Conservation (phyloP, 2,113 vertebrate genomes). For the Panthera uncia region DNA sequence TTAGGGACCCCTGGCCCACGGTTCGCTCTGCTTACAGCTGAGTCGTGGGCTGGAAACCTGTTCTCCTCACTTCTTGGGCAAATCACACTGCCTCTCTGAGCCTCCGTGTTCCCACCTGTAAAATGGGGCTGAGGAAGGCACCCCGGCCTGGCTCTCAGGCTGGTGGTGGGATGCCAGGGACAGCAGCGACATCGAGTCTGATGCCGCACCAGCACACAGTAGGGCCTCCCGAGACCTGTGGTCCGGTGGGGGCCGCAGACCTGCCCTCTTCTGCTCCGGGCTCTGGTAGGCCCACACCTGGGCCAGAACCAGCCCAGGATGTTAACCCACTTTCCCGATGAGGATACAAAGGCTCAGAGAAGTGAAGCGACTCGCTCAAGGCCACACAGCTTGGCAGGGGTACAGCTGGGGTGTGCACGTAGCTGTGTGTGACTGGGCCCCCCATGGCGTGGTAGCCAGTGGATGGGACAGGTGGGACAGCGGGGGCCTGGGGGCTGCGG, state of each 20-base stretch:
- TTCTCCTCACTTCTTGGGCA: background rate
- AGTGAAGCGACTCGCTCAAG: background rate
- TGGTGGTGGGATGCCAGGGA: background rate
- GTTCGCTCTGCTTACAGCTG: background rate
- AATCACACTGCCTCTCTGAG: background rate
- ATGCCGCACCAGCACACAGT: rapidly evolving
- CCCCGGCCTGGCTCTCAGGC: background rate
- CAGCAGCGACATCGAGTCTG: rapidly evolving
- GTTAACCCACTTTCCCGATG: background rate
- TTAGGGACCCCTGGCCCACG: no score
- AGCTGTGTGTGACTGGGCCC: background rate
- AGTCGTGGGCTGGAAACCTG: background rate
- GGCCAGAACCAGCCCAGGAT: background rate
- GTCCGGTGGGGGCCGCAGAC: background rate
- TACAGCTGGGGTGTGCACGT: background rate
- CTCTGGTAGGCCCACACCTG: rapidly evolving
- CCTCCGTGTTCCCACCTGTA: background rate
- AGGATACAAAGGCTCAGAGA: background rate
- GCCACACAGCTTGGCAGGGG: background rate
- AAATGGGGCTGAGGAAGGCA: background rate
- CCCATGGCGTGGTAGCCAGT: background rate
- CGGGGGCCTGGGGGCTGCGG: background rate
- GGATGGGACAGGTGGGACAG: background rate
- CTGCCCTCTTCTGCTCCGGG: background rate
- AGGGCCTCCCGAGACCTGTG: background rate